Conservation (phyloP, 1,140 invertebrate species). For the Amphibalanus amphitrite region DNA sequence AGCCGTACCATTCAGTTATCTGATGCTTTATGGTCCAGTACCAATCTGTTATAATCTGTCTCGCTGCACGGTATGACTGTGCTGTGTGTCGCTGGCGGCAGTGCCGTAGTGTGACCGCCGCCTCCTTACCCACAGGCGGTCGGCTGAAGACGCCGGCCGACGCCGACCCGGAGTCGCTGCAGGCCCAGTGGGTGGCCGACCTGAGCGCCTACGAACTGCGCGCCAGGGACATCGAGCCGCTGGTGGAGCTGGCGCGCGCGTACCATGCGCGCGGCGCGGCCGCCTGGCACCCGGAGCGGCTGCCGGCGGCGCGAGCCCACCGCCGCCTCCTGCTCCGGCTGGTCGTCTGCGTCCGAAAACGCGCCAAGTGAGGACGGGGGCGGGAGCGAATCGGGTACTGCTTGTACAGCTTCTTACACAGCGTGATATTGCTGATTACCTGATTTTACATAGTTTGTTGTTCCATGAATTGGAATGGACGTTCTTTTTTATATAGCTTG, state of each 20-base stretch:
- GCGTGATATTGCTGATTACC: too few species aligned
- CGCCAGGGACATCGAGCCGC: conserved; percentile 57
- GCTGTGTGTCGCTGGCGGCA: too few species aligned
- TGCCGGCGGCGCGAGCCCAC: conserved; percentile 48
- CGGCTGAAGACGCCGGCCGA: conserved; percentile 69
- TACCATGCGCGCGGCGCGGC: conserved; percentile 21
- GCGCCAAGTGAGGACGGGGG: conserved; percentile 39
- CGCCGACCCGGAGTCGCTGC: conserved; percentile 79
- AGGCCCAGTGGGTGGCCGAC: conserved; percentile 74
- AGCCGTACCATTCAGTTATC: too few species aligned
- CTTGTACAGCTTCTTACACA: too few species aligned
- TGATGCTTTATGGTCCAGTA: too few species aligned
- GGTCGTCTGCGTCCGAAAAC: conserved; percentile 59
- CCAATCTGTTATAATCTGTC: too few species aligned
- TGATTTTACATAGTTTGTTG: too few species aligned
- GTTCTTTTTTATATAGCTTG: too few species aligned
- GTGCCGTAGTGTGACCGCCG: not conserved
- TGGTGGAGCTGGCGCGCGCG: conserved; percentile 48
- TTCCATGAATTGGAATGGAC: too few species aligned
- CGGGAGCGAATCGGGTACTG: not conserved
- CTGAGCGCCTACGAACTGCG: conserved; percentile 54
- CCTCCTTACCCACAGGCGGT: conserved; percentile 40
- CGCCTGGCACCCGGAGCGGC: conserved; percentile 45
- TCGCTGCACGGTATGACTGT: too few species aligned
- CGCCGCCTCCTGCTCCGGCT: conserved; percentile 54